Evolutionary conservation across 2,888 invertebrate genomes (phyloP).

Genomic region (Criorhina ranunculi): DNA sequence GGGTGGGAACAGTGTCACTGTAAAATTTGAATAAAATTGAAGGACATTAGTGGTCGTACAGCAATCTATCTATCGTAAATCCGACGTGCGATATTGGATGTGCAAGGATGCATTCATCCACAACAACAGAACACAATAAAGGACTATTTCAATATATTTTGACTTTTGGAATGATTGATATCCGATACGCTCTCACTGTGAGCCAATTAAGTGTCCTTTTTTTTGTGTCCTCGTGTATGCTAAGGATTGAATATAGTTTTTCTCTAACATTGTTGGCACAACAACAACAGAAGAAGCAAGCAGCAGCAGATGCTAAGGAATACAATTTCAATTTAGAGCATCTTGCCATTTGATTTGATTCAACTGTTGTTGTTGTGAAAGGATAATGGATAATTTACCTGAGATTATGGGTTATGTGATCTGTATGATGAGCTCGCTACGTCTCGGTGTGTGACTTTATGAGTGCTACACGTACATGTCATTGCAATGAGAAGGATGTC

Average conservation of each 20-base stretch:
- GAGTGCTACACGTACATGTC: conserved; percentile 66
- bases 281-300: conserved; percentile 55
- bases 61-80: conserved; percentile 68
- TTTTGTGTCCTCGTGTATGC: conserved; percentile 6
- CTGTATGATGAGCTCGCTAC: conserved; percentile 72
- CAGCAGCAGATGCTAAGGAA: conserved; percentile 66
- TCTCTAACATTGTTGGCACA: conserved; percentile 56
- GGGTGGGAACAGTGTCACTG: conserved; percentile 61
- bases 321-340: conserved; percentile 74
- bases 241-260: conserved; percentile 15
- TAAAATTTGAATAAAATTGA: conserved; percentile 67
- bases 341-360: conserved; percentile 69
- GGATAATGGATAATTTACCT: conserved; percentile 74
- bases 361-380: conserved; percentile 46
- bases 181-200: conserved; percentile 50
- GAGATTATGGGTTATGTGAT: conserved; percentile 68
- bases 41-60: conserved; percentile 52
- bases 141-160: conserved; percentile 72
- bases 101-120: conserved; percentile 70
- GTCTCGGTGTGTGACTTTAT: conserved; percentile 70
- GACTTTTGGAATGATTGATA: conserved; percentile 73
- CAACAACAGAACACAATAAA: conserved; percentile 53
- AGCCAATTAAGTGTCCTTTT: conserved; percentile 73
- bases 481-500: conserved; percentile 71
- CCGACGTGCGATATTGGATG: conserved; percentile 69